Evolutionary conservation across 2,797 vertebrate species (phyloP), one percentile per base, ranked within the genome.

Genomic region (Bovichtus variegatus): DNA sequence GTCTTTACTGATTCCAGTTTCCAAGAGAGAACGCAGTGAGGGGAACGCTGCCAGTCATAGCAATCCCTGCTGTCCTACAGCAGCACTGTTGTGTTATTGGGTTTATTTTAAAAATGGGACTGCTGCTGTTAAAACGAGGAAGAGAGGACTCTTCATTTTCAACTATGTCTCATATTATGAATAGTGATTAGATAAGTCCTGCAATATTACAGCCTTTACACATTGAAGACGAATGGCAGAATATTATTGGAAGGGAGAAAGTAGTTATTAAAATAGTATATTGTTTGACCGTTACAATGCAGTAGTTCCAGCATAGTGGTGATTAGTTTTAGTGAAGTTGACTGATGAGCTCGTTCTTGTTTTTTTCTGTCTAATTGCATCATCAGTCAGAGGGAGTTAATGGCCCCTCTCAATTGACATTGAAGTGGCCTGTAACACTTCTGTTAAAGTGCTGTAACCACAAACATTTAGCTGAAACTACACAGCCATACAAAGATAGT

Each of bases 281-380:
- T 46, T 16, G 65, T 83, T 65, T 81, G 68, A 72, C 65, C 84
- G 69, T 66, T 64, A 59, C 23, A 64, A 16, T 51, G 57, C 38
- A 57, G 53, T 13, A 15, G 29, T 54, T 86, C 5, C 62, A 78
- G 51, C 68, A 36, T 78, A 74, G 65, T 54, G 59, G 76, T 71
- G 74, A 88, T 91, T 81, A 44, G 73, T 86, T 89, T 89, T 71
- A 73, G 66, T 85, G 62, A 64, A 63, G 86, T 57, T 93, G 85
- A 89, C 78, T 80, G 87, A 92, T 87, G 86, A 88, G 61, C 81
- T 77, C 85, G 74, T 86, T 79, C 62, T 87, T 86, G 84, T 88
- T 90, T 89, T 80, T 89, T 87, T n/a, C n/a, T 80, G 34, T 86
- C 76, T 86, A 92, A 93, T 90, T 90, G 87, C 87, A 86, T 81